A percentile compares a stretch with the other conserved stretches of the same genome.
Conservation (phyloP, 2,113 vertebrate genomes). For the Elaphurus davidianus region DNA sequence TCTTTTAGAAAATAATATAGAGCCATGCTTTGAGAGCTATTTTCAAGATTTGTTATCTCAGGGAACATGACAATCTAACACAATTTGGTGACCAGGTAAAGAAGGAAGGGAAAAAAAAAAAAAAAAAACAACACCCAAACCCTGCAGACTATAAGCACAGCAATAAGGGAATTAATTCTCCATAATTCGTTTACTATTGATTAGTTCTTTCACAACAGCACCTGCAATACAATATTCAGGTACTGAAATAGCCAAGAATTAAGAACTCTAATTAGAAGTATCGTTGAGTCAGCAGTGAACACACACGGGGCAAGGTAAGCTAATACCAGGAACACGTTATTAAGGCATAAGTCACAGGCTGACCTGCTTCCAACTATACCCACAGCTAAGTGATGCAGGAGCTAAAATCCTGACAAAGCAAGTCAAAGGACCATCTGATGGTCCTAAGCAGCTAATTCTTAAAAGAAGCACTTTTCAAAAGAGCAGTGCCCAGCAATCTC, state of each 20-base stretch:
- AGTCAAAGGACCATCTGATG: background rate
- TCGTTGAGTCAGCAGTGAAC: conserved; percentile 58
- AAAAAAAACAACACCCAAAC: background rate
- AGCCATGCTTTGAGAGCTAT: background rate
- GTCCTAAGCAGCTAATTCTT: background rate
- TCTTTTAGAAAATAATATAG: conserved; percentile 45
- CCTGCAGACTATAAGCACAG: background rate
- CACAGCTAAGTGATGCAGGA: conserved; percentile 26
- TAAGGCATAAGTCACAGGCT: conserved; percentile 70
- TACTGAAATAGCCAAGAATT: conserved; percentile 52
- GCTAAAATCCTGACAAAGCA: conserved; percentile 66
- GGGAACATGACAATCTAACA: conserved; percentile 14
- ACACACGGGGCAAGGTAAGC: conserved; percentile 54
- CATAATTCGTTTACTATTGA: conserved; percentile 49
- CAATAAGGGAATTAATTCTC: background rate
- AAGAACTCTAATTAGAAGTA: conserved; percentile 65
- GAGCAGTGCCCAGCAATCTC: background rate
- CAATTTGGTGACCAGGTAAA: background rate
- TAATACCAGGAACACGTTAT: conserved; percentile 73
- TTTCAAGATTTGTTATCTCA: conserved; percentile 28
- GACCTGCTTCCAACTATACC: conserved; percentile 57
- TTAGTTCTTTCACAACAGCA: conserved; percentile 6
- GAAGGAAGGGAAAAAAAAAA: background rate
- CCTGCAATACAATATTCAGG: conserved; percentile 31
- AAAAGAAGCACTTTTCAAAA: conserved; percentile 33